Conservation (phyloP, 2,797 vertebrate genomes). For the Bradypodion ventrale region DNA sequence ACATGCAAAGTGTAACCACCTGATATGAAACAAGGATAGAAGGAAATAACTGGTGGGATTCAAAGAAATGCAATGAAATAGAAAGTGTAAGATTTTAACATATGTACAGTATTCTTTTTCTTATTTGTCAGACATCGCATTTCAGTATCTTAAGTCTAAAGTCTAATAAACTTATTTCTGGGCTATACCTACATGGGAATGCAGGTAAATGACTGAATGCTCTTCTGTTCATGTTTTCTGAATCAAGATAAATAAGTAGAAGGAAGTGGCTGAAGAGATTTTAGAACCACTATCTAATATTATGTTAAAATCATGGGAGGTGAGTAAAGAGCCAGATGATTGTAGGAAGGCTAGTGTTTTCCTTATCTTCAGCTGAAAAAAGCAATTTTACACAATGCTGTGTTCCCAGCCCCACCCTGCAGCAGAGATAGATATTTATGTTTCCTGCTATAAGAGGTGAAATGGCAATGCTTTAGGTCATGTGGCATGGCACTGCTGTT, state of each 20-base stretch:
- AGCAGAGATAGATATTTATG: conserved; percentile 32
- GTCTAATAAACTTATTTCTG: not conserved
- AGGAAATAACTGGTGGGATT: too few relatives aligned
- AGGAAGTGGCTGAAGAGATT: too few relatives aligned
- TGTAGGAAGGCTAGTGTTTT: too few relatives aligned
- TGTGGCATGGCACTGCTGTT: conserved; percentile 41
- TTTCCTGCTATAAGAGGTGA: conserved; percentile 19
- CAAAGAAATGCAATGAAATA: too few relatives aligned
- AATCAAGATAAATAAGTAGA: not conserved
- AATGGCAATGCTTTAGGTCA: conserved; percentile 22
- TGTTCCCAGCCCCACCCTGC: conserved; percentile 24
- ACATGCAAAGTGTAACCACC: too few relatives aligned
- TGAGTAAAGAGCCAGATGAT: too few relatives aligned
- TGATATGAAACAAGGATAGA: too few relatives aligned
- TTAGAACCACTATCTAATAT: too few relatives aligned
- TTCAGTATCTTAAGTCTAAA: not conserved
- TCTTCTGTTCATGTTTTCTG: not conserved
- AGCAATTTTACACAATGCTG: conserved; percentile 36
- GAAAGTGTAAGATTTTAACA: too few relatives aligned
- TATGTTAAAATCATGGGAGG: too few relatives aligned
- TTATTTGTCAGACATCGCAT: not conserved
- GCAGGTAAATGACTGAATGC: not conserved
- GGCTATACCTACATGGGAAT: not conserved
- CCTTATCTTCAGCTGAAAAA: conserved; percentile 36
- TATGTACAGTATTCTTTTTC: not conserved